A percentile compares a stretch with the other conserved stretches of the same genome.
Conservation (phyloP, 1,140 invertebrate species). For the Cydia splendana region DNA sequence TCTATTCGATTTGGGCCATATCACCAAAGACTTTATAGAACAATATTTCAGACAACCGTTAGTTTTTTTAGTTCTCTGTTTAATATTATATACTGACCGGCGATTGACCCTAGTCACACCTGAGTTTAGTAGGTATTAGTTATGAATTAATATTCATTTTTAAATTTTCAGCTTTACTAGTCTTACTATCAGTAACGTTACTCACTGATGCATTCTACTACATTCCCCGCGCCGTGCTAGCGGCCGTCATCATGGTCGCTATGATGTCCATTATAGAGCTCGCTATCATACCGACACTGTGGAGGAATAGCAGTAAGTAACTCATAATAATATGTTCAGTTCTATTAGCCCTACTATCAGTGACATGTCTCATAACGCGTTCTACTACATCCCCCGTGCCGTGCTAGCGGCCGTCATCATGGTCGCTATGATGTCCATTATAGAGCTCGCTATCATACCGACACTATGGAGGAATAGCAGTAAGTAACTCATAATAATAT, state of each 20-base stretch:
- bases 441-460: constrained; percentile 87
- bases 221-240: constrained; percentile 88
- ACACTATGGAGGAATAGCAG: constrained; percentile 90
- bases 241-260: constrained; percentile 92
- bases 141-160: no score
- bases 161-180: constrained; percentile 78
- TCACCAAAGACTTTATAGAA: no score
- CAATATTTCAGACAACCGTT: no score
- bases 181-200: constrained; percentile 84
- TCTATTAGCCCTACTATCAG: constrained; percentile 79
- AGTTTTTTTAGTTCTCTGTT: no score
- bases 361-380: constrained; percentile 88
- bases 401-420: constrained; percentile 91
- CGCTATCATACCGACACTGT: constrained; percentile 87
- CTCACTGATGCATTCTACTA: constrained; percentile 91
- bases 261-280: constrained; percentile 93
- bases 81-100: no score
- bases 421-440: constrained; percentile 93
- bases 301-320: constrained; percentile 87
- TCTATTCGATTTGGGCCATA: no score
- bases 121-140: no score
- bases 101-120: no score
- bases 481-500: constrained; percentile 62
- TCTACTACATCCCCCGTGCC: constrained; percentile 90
- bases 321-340: no score